phyloP scores from a whole-genome alignment of 2,888 invertebrate species.

The Drosophila heteroneura region DNA sequence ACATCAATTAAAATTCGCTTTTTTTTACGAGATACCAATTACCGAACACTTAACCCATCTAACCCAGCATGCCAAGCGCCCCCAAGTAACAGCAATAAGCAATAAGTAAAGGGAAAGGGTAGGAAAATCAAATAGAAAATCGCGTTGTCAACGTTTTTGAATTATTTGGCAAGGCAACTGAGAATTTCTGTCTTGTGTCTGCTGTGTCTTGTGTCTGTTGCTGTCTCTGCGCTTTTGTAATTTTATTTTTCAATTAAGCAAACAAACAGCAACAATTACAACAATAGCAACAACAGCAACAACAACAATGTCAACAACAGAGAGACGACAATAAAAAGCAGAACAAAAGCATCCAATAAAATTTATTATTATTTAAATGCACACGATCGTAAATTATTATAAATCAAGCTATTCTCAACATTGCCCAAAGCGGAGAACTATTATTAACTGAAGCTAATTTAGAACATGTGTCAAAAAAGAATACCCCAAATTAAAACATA shows the following conservation, averaged over 20 bases:
- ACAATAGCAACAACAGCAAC: neutral
- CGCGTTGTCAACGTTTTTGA: conserved; percentile 21
- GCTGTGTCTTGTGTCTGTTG: neutral
- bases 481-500: neutral
- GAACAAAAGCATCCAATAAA: conserved; percentile 20
- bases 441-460: neutral
- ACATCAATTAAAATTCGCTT: neutral
- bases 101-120: neutral
- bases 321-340: conserved; percentile 2
- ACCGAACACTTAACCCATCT: conserved; percentile 22
- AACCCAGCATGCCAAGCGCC: conserved; percentile 9
- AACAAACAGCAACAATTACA: conserved; percentile 23
- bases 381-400: conserved; percentile 15
- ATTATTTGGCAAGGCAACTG: conserved; percentile 40
- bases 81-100: conserved; percentile 16
- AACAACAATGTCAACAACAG: neutral
- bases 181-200: conserved; percentile 1
- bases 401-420: neutral
- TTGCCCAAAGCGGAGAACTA: neutral
- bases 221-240: conserved; percentile 22
- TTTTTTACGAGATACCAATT: conserved; percentile 3
- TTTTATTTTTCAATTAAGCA: conserved; percentile 60
- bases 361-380: conserved; percentile 12
- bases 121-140: conserved; percentile 28
- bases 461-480: neutral